Evolutionary conservation across 2,888 invertebrate species (phyloP).

Genomic region (Clistopyga incitator): DNA sequence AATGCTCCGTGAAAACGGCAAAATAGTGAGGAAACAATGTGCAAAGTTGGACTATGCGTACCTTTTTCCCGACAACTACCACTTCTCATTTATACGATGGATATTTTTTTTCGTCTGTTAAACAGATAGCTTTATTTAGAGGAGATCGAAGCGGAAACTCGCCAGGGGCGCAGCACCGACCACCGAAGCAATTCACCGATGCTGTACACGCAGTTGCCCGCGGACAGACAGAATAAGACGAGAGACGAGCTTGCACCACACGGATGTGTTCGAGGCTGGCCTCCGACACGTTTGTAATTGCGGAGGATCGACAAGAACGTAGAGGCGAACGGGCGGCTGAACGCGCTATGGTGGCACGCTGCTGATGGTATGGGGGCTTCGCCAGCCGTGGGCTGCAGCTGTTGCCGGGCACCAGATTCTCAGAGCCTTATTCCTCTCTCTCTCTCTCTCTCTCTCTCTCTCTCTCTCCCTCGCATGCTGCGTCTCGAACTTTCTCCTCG

Average conservation of each 20-base stretch:
- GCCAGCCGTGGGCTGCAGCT: constrained; percentile 69
- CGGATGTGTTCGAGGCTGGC: constrained; percentile 43
- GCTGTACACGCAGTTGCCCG: constrained; percentile 29
- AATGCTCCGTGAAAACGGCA: too few relatives aligned
- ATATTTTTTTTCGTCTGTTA: not conserved
- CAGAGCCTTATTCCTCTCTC: constrained; percentile 63
- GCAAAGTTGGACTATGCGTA: not conserved
- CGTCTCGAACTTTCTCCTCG: constrained; percentile 12
- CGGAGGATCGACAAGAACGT: constrained; percentile 50
- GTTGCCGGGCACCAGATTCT: constrained; percentile 75
- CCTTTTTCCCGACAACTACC: not conserved
- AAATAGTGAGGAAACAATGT: not conserved
- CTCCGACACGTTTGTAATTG: constrained; percentile 58
- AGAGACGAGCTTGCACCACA: constrained; percentile 43
- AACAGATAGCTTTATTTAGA: constrained; percentile 18
- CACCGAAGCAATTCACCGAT: constrained; percentile 31
- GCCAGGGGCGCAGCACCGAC: not conserved
- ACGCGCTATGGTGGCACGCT: constrained; percentile 44
- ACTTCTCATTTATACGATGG: not conserved
- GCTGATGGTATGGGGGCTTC: constrained; percentile 39
- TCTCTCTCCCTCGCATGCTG: constrained; percentile 54
- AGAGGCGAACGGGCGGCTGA: constrained; percentile 36
- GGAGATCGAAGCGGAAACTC: not conserved
- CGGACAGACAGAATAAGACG: constrained; percentile 46
- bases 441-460: constrained; percentile 2